These are phyloP conservation scores for Clarias magur DNA, from an alignment of 2,113 vertebrate genomes.

Conservation along the genomic window DNA sequence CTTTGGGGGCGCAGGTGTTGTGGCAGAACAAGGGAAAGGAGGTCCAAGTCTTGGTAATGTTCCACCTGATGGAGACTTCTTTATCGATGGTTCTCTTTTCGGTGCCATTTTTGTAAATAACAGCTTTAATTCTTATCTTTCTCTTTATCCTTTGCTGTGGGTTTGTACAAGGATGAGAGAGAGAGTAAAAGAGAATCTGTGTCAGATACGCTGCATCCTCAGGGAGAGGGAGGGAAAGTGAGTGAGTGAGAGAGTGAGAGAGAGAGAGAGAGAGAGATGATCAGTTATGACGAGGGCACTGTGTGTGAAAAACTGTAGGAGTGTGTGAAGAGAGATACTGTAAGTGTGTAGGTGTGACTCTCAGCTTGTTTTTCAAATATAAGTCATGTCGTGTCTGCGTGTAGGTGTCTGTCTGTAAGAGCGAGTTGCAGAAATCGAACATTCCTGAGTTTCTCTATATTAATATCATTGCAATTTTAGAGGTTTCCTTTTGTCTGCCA, in stretches of 20 bases:
- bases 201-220: constrained; percentile 43
- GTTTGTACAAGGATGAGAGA: background rate
- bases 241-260: constrained; percentile 21
- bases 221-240: constrained; percentile 9
- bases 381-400: constrained; percentile 56
- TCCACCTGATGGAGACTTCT: constrained; percentile 70
- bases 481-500: constrained; percentile 25
- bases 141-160: constrained; percentile 2
- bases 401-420: constrained; percentile 50
- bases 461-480: constrained; percentile 15
- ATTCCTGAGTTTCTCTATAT: constrained; percentile 40
- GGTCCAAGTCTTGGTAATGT: constrained; percentile 70
- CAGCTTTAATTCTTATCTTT: background rate
- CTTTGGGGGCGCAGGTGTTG: constrained; percentile 62
- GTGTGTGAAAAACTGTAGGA: constrained; percentile 44
- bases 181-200: constrained; percentile 39
- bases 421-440: constrained; percentile 28
- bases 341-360: constrained; percentile 48
- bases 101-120: constrained; percentile 63
- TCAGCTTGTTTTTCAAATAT: constrained; percentile 59
- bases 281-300: constrained; percentile 36
- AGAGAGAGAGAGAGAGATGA: constrained; percentile 31
- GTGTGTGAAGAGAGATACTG: constrained; percentile 43
- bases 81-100: constrained; percentile 74
- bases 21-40: constrained; percentile 68